phyloP scores from a whole-genome alignment of 2,888 invertebrate genomes.

The Galeopsomyia nigrocyanea region DNA sequence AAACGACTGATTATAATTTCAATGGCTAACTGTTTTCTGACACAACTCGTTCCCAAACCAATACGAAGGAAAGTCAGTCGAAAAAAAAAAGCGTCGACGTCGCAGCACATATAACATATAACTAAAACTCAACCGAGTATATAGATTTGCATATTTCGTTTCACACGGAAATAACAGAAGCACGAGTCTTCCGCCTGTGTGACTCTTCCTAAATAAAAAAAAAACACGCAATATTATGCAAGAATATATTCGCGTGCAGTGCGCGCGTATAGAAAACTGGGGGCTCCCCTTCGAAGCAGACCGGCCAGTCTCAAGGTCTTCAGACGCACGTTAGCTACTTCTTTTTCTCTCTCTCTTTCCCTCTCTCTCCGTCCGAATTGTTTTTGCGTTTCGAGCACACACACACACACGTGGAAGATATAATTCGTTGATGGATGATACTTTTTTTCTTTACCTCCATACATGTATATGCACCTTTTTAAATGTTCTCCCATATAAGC shows the following conservation, averaged over 20 bases:
- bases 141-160: constrained; percentile 17
- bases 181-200: not conserved
- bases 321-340: not conserved
- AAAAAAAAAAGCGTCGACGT: not conserved
- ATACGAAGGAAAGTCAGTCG: no score
- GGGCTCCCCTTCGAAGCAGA: not conserved
- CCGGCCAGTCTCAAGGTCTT: constrained; percentile 29
- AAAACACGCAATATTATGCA: constrained; percentile 12
- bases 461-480: no score
- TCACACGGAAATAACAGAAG: constrained; percentile 27
- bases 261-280: not conserved
- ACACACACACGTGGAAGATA: no score
- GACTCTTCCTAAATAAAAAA: not conserved
- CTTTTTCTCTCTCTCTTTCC: constrained; percentile 7
- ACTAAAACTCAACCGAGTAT: no score
- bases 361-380: not conserved
- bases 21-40: no score
- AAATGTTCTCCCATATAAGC: no score
- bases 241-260: constrained; percentile 1
- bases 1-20: no score
- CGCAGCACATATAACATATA: not conserved
- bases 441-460: no score
- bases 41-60: no score
- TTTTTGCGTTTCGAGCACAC: no score
- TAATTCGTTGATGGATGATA: no score